Evolutionary conservation across 2,888 invertebrate species (phyloP).

Genomic region (Agonopterix heracliana): DNA sequence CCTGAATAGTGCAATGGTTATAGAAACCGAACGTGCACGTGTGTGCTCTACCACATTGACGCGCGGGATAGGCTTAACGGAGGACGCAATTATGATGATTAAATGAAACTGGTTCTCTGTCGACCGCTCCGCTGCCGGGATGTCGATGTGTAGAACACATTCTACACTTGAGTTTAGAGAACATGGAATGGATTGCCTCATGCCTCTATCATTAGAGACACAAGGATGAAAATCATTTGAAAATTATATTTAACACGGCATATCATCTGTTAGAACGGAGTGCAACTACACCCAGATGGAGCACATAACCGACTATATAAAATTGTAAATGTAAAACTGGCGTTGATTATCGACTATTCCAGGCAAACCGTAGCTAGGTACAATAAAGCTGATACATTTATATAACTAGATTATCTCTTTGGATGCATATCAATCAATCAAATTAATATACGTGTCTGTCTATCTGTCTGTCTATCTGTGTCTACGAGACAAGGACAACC

Average conservation of each 20-base stretch:
- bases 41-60: slow-evolving; percentile 32
- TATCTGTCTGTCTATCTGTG: slow-evolving; percentile 57
- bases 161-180: slow-evolving; percentile 21
- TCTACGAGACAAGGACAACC: slow-evolving; percentile 44
- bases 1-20: slow-evolving; percentile 1
- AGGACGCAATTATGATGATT: slow-evolving; percentile 74
- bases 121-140: slow-evolving; percentile 48
- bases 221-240: slow-evolving; percentile 3
- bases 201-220: not conserved
- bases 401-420: not conserved
- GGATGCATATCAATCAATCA: too few relatives aligned
- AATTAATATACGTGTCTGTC: too few relatives aligned
- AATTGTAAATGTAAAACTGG: slow-evolving; percentile 10
- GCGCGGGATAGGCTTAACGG: slow-evolving; percentile 61
- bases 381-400: slow-evolving; percentile 5
- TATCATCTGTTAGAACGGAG: slow-evolving; percentile 12
- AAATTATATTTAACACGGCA: not conserved
- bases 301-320: slow-evolving; percentile 14
- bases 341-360: slow-evolving; percentile 20
- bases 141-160: slow-evolving; percentile 43
- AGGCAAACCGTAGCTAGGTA: slow-evolving; percentile 8
- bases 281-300: slow-evolving; percentile 14
- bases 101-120: slow-evolving; percentile 66
- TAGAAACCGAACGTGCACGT: slow-evolving; percentile 10
- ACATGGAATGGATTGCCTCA: not conserved